These are phyloP conservation scores for Triplophysa rosa DNA, from an alignment of 2,113 vertebrate species.

Conservation along the genomic window DNA sequence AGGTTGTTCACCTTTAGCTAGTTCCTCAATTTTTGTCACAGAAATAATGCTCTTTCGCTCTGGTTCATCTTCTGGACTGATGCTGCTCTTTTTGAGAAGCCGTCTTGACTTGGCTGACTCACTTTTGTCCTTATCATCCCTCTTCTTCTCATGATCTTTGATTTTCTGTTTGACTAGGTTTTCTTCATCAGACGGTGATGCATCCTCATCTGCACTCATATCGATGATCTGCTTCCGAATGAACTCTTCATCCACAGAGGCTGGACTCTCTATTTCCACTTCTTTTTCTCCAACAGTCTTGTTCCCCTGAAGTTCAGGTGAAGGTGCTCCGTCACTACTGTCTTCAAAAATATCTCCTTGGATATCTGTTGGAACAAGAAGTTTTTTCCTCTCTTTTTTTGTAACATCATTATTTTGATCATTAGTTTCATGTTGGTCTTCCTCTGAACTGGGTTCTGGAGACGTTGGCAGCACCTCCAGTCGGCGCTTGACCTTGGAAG, in stretches of 20 bases:
- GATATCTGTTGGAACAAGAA: constrained; percentile 73
- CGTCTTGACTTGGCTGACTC: constrained; percentile 76
- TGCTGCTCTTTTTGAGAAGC: constrained; percentile 80
- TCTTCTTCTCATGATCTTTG: constrained; percentile 75
- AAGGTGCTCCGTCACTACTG: constrained; percentile 89
- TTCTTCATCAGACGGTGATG: constrained; percentile 90
- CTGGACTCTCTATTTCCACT: constrained; percentile 84
- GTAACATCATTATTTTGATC: constrained; percentile 64
- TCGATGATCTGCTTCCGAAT: constrained; percentile 93
- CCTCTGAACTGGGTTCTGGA: constrained; percentile 80
- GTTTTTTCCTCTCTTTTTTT: constrained; percentile 72
- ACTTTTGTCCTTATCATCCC: constrained; percentile 72
- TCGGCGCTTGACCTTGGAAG: constrained; percentile 76
- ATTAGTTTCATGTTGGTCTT: constrained; percentile 71
- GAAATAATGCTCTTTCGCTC: constrained; percentile 75
- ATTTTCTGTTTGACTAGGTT: constrained; percentile 76
- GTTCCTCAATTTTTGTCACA: constrained; percentile 79
- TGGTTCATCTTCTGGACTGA: constrained; percentile 84
- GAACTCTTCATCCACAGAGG: constrained; percentile 89
- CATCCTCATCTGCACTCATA: constrained; percentile 96
- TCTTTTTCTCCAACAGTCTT: constrained; percentile 78
- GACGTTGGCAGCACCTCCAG: constrained; percentile 76
- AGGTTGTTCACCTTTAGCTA: constrained; percentile 48
- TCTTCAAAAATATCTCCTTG: constrained; percentile 89
- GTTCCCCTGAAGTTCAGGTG: constrained; percentile 75